A percentile compares a stretch with the other conserved stretches of the same genome.
phyloP scores from a whole-genome alignment of 2,888 invertebrate genomes.

The Empis stercorea region DNA sequence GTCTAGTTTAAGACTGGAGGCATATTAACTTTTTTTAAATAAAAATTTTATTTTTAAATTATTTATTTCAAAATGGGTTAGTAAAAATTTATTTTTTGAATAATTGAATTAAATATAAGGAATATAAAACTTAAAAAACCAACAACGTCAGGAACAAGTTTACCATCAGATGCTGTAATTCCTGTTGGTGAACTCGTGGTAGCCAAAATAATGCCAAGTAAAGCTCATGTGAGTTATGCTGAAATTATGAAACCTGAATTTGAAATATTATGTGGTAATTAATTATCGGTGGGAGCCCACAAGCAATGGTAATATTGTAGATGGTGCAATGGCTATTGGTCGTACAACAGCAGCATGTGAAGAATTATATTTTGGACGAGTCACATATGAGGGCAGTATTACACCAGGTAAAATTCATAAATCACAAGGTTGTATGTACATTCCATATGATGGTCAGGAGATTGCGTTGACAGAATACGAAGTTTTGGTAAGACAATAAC shows the following conservation, averaged over 20 bases:
- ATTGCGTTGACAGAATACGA: slow-evolving; percentile 35
- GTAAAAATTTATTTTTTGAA: too few species aligned
- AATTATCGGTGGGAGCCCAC: slow-evolving; percentile 53
- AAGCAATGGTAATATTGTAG: slow-evolving; percentile 47
- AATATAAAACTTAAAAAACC: too few species aligned
- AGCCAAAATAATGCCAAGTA: slow-evolving; percentile 44
- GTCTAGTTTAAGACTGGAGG: too few species aligned
- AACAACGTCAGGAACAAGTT: too few species aligned
- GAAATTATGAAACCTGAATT: slow-evolving; percentile 36
- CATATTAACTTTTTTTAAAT: too few species aligned
- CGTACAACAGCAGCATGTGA: slow-evolving; percentile 52
- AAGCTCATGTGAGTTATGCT: slow-evolving; percentile 34
- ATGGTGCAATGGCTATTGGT: slow-evolving; percentile 17
- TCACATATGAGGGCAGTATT: slow-evolving; percentile 50
- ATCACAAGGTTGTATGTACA: slow-evolving; percentile 38
- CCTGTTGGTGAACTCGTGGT: slow-evolving; percentile 41
- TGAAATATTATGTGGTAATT: slow-evolving; percentile 45
- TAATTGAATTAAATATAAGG: too few species aligned
- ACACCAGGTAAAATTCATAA: slow-evolving; percentile 56
- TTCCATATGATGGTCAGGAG: slow-evolving; percentile 37
- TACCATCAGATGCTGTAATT: slow-evolving; percentile 11
- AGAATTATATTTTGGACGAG: slow-evolving; percentile 53
- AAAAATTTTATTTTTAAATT: too few species aligned
- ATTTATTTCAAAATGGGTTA: too few species aligned
- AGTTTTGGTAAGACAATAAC: slow-evolving; percentile 23